These are phyloP conservation scores for Arvicanthis niloticus DNA, from an alignment of 2,113 vertebrate genomes.

Conservation along the genomic window DNA sequence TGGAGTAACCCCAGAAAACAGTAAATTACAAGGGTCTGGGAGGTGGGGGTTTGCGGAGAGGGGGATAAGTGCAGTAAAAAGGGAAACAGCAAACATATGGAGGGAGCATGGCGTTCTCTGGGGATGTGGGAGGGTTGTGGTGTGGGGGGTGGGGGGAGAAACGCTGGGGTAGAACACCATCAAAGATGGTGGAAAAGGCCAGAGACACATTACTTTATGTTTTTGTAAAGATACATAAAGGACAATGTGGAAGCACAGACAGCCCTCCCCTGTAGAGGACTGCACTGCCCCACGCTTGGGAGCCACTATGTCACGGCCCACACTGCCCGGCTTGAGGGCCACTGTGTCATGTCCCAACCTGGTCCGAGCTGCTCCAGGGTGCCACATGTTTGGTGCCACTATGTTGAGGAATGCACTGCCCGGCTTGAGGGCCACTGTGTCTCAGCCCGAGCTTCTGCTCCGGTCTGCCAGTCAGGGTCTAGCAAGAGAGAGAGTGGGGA, in stretches of 20 bases:
- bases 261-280: no score
- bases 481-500: no score
- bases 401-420: no score
- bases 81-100: neutral
- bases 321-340: no score
- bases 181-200: neutral
- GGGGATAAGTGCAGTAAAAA: neutral
- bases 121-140: neutral
- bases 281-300: no score
- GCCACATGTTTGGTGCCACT: no score
- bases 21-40: neutral
- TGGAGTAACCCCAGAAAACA: neutral
- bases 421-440: no score
- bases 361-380: no score
- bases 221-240: neutral
- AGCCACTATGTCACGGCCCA: no score
- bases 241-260: neutral
- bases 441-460: no score
- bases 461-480: no score
- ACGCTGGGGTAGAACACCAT: neutral
- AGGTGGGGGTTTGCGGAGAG: neutral
- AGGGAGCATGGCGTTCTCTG: neutral
- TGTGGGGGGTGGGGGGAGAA: neutral
- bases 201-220: neutral
- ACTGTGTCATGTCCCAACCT: no score